Evolutionary conservation across 2,797 vertebrate genomes (phyloP).

Genomic region (Galagoides demidoff): DNA sequence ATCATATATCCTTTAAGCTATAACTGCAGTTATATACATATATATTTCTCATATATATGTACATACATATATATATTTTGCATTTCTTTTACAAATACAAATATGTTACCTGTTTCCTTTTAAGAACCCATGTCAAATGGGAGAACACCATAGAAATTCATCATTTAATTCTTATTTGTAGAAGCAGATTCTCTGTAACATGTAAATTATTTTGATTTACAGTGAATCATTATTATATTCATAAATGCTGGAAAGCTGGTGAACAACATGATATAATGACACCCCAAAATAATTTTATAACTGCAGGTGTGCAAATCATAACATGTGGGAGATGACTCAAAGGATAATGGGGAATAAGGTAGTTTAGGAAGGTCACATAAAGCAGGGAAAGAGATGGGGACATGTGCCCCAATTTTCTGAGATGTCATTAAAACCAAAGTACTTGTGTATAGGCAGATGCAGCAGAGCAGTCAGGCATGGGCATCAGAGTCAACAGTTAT

Average conservation of each 20-base stretch:
- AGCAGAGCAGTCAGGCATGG: neutral
- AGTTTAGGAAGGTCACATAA: slow-evolving; percentile 76
- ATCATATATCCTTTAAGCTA: too few relatives aligned
- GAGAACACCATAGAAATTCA: slow-evolving; percentile 79
- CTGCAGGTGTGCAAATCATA: slow-evolving; percentile 87
- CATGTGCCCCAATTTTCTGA: slow-evolving; percentile 64
- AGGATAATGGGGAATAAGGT: slow-evolving; percentile 83
- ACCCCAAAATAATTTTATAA: slow-evolving; percentile 87
- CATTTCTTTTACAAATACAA: slow-evolving; percentile 64
- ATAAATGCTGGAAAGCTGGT: slow-evolving; percentile 80
- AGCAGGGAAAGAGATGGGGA: slow-evolving; percentile 65
- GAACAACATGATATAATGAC: slow-evolving; percentile 83
- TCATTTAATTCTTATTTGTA: slow-evolving; percentile 79
- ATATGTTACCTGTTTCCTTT: slow-evolving; percentile 79
- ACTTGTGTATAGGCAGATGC: slow-evolving; percentile 58
- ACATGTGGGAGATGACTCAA: slow-evolving; percentile 85
- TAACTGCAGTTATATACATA: too few relatives aligned
- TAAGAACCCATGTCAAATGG: slow-evolving; percentile 76
- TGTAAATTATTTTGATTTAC: slow-evolving; percentile 87
- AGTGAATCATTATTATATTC: slow-evolving; percentile 81
- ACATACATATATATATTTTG: too few relatives aligned
- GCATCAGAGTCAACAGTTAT: slow-evolving; percentile 14
- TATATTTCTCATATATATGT: too few relatives aligned
- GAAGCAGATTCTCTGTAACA: slow-evolving; percentile 79
- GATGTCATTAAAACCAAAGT: slow-evolving; percentile 64